Percentiles rank a stretch among this genome's conserved stretches.
These are phyloP conservation scores for Gymnobelideus leadbeateri DNA, from an alignment of 2,113 vertebrate genomes.

Conservation along the genomic window DNA sequence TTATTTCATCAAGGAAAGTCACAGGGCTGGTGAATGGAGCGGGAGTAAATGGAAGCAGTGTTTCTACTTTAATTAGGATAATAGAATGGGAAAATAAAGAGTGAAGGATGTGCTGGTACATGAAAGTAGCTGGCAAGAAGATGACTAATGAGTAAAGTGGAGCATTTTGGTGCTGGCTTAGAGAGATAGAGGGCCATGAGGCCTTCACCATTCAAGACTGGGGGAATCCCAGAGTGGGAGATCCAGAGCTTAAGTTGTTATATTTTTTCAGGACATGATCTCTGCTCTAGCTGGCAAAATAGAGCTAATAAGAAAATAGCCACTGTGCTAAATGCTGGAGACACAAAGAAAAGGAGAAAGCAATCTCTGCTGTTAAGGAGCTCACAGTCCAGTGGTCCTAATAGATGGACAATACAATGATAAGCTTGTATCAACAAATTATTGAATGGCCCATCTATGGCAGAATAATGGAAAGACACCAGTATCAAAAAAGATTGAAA, in stretches of 20 bases:
- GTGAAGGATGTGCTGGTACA: no score
- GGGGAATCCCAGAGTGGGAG: not conserved
- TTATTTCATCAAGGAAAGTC: no score
- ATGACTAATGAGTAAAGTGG: no score
- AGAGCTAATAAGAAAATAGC: not conserved
- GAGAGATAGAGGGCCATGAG: not conserved
- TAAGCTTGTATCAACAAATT: not conserved
- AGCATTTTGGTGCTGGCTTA: not conserved
- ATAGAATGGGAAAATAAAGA: no score
- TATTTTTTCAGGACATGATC: not conserved
- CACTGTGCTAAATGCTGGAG: not conserved
- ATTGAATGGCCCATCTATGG: not conserved
- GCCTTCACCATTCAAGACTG: not conserved
- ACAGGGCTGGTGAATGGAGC: no score
- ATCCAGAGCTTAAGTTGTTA: not conserved
- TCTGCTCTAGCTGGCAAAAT: not conserved
- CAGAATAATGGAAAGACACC: not conserved
- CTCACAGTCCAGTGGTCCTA: not conserved
- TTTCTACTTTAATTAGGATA: no score
- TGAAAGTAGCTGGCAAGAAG: no score
- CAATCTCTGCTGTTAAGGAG: not conserved
- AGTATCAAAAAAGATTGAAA: not conserved
- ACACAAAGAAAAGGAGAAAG: not conserved
- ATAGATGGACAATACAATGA: not conserved
- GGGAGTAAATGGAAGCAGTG: no score